These are phyloP conservation scores for Drosophila neocordata DNA, from an alignment of 1,140 invertebrate genomes.

Conservation along the genomic window DNA sequence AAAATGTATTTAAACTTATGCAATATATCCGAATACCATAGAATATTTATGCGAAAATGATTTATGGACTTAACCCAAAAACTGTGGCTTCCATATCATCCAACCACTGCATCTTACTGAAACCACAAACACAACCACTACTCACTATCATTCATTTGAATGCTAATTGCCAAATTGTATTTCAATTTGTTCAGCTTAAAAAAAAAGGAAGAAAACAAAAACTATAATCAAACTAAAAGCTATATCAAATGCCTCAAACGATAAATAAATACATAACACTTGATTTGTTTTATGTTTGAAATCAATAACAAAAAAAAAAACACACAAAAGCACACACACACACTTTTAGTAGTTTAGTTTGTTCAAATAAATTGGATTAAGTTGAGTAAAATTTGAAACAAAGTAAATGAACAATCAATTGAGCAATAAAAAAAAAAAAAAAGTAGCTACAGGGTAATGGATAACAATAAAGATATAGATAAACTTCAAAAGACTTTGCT, in stretches of 20 bases:
- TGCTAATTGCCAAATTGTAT: slow-evolving; percentile 31
- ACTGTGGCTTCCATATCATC: neutral
- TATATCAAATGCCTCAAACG: too few relatives aligned
- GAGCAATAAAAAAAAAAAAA: neutral
- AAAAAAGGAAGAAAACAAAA: too few relatives aligned
- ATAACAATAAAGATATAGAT: neutral
- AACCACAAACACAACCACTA: neutral
- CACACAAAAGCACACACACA: too few relatives aligned
- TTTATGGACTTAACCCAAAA: slow-evolving; percentile 51
- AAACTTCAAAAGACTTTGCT: neutral
- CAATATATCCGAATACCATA: slow-evolving; percentile 49
- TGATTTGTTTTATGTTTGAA: too few relatives aligned
- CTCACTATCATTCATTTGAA: slow-evolving; percentile 7
- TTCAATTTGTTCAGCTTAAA: neutral
- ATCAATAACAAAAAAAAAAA: neutral
- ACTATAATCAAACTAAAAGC: neutral
- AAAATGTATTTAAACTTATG: slow-evolving; percentile 62
- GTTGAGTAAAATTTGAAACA: neutral
- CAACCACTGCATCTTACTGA: neutral
- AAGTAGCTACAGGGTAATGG: neutral
- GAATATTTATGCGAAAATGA: slow-evolving; percentile 57
- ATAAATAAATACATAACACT: neutral
- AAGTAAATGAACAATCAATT: neutral
- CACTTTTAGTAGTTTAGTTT: neutral
- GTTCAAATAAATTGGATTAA: neutral